Conservation (phyloP, 2,113 vertebrate species). For the Bombycilla garrulus region DNA sequence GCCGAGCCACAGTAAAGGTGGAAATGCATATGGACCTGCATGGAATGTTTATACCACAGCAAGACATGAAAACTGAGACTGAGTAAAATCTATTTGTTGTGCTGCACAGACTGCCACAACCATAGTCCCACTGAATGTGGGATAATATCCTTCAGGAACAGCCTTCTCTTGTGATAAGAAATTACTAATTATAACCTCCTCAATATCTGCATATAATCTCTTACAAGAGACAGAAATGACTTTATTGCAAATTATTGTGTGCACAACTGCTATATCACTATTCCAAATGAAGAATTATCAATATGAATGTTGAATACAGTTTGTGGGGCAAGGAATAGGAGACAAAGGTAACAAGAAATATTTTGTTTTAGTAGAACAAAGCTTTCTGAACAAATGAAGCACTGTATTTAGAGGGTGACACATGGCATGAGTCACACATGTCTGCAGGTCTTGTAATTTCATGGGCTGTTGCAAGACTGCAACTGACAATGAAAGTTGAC, state of each 20-base stretch:
- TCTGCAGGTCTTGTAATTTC: background rate
- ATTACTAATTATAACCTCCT: background rate
- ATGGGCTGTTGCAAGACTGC: background rate
- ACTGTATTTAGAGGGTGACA: background rate
- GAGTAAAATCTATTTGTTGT: background rate
- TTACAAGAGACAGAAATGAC: background rate
- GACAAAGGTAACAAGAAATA: background rate
- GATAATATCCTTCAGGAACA: background rate
- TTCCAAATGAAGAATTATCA: background rate
- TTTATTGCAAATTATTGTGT: background rate
- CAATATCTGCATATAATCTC: background rate
- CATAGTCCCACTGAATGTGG: background rate
- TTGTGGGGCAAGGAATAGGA: background rate
- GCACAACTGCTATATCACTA: background rate
- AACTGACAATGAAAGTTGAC: background rate
- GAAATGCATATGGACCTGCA: slow-evolving; percentile 86
- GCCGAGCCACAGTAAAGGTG: slow-evolving; percentile 74
- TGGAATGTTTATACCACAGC: slow-evolving; percentile 83
- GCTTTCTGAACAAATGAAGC: background rate
- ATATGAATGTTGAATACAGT: background rate
- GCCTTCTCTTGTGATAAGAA: background rate
- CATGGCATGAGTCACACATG: background rate
- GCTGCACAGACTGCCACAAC: background rate
- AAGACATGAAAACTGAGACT: background rate
- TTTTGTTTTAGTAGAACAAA: background rate